Evolutionary conservation across 1,140 invertebrate species (phyloP), one percentile per base, ranked within the genome.

Genomic region (Aradophagus sp.): DNA sequence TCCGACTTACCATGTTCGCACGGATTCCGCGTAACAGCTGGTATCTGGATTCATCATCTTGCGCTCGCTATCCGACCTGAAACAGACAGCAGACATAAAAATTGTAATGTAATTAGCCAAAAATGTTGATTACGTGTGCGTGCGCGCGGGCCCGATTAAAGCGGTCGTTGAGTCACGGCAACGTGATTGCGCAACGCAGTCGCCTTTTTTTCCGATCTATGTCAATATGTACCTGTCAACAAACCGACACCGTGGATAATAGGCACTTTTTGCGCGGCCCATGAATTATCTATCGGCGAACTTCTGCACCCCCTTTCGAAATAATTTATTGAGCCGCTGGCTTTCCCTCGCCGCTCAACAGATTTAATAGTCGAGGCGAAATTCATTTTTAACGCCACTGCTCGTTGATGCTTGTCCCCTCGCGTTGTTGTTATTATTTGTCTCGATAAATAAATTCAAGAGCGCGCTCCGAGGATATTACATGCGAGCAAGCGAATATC

Each of bases 31-130:
- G 58, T 84, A 86, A 72, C 83, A 84, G 41, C 78, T 77, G 29
- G 78, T 79, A 71, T 85, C 84, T 26, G 82, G 81, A 66, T 82
- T 86, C 66, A 86, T 75, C 83, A 86, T 84, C 78, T 85, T 86
- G 45, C 83, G 81, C 17, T 85, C 84, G 56, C 74, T 83, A 41
- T 86, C 84, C 29, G 83, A 77, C 83, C 84, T 86, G 78, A 2
- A 82, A 86, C 15, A 69, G 38, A 68, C 39, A 70, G 74, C 34
- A 45, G 14, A 65, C 11, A 34, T 42, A 56, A 36, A 16, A 29
- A 47, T 19, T 19, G 1, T 31, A 52, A 58, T 10, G 10, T 27
- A 58, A 52, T 58, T 42, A 50, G 15, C 20, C 12, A 50, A 56
- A 55, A 42, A 65, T 34, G 38, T 44, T 44, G 31, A 62, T 44